These are phyloP conservation scores for Neoscelio sp. DNA, from an alignment of 2,888 invertebrate genomes.

Conservation along the genomic window DNA sequence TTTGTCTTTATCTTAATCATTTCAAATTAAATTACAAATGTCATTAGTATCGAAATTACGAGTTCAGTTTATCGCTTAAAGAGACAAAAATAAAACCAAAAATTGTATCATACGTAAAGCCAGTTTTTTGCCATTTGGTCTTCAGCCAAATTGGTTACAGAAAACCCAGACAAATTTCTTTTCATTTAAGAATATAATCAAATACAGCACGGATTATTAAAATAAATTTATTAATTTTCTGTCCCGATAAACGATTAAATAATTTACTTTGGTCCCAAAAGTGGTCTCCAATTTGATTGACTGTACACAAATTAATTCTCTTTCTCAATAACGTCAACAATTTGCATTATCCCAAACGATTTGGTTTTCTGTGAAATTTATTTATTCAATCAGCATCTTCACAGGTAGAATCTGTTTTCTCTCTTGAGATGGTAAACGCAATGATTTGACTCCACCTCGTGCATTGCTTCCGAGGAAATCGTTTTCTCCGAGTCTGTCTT, in stretches of 20 bases:
- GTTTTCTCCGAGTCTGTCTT: slow-evolving; percentile 60
- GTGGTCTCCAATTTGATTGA: background rate
- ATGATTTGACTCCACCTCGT: slow-evolving; percentile 65
- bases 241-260: background rate
- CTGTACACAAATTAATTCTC: slow-evolving; percentile 18
- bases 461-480: slow-evolving; percentile 60
- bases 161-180: too few species aligned
- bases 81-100: too few species aligned
- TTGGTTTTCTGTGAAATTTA: slow-evolving; percentile 59
- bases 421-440: slow-evolving; percentile 66
- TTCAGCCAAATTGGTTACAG: too few species aligned
- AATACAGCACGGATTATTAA: too few species aligned
- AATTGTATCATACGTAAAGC: too few species aligned
- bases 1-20: too few species aligned
- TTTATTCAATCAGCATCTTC: slow-evolving; percentile 66
- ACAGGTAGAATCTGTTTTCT: slow-evolving; percentile 59
- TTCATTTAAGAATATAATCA: too few species aligned
- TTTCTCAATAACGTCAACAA: slow-evolving; percentile 15
- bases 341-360: slow-evolving; percentile 34
- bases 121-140: too few species aligned
- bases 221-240: too few species aligned
- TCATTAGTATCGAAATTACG: too few species aligned
- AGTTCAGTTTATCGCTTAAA: too few species aligned
- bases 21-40: too few species aligned
- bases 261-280: background rate